Base-by-base conservation (phyloP, 2,113 vertebrate species). In the Chinchilla lanigera region DNA sequence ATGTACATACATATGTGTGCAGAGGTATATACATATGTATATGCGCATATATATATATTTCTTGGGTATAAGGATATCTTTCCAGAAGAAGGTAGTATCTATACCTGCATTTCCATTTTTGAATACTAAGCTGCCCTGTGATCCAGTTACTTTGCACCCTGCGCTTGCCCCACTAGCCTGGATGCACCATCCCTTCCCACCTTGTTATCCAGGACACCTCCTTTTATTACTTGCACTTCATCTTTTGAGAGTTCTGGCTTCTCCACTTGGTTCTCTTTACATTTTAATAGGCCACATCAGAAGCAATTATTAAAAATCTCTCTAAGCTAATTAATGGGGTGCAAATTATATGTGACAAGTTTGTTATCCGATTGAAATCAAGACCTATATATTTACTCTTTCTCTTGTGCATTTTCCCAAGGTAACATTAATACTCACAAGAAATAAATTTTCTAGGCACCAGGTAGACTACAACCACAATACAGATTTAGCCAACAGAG, bases 261-360 rank as follows among this genome's bases (percentile, higher is more conserved):
- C 30, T 94, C 61, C 61, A 24, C 44, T 47, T 86, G 84, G 16
- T 90, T 86, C 56, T 84, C 65, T 96, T 96, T 93, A 75, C 78
- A 52, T 84, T 95, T 94, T 96, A 97, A 93, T 91, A 97, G 75
- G 20, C 52, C 61, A 90, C 90, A 83, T 90, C 77, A 95, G 63
- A 97, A 85, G 87, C 92, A 69, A 90, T 94, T 73, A 90, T 93
- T 58, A 67, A 90, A 94, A 75, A 88, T 30, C 58, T 90, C 33
- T 82, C 75, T 73, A 60, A 60, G 58, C 80, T 98, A 97, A 97
- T 97, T 96, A 97, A 98, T 96, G 86, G 90, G 54, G 44, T 96
- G 69, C 47, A 97, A 98, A 96, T 97, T 97, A 93, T 44, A 97
- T 69, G 60, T 88, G 60, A 97, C 60, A 52, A 83, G 87, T 95